Evolutionary conservation across 35 echinoderm and acorn worm genomes (phyloP), one percentile per base, ranked within the genome.

Genomic region (Apostichopus japonicus): DNA sequence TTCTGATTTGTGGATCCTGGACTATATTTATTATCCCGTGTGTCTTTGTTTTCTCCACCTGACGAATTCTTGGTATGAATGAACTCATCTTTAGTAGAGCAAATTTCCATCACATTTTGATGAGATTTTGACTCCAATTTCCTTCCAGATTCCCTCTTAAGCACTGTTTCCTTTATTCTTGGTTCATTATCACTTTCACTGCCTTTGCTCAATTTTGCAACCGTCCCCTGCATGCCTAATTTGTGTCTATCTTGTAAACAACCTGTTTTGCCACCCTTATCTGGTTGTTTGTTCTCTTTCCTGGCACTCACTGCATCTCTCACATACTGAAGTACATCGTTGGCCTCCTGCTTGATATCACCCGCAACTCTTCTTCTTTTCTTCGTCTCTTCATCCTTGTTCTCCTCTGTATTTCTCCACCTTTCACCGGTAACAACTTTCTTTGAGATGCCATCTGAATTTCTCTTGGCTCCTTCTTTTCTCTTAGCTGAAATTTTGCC

Each of bases 401-500:
- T 23, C 1, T 75, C 70, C 70, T 73, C 70, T n/a, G 5, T 22
- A 58, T 17, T n/a, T 6, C 70, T 73, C 13, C 5, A 6, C 19
- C 13, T 73, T 73, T 73, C 71, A 44, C 33, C 33, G 33, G 33
- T 44, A 44, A 44, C 33, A 44, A 44, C 33, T 75, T 75, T 75
- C 7, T 75, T 23, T 75, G n/a, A 75, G 6, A 19, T 1, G 17
- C n/a, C 15, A 8, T 84, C 17, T 84, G 81, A 21, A 84, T 22
- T 8, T 84, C 53, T 10, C 81, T 24, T 57, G 55, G 19, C 51
- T 84, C 21, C 10, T 21, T 23, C 54, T 5, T 23, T 84, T 16
- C 27, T 84, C 81, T 59, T 84, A 58, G 14, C 16, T 22, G 53
- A n/a, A 23, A n/a, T 19, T 84, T 84, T 84, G 8, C 81, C 81